Conservation (phyloP, 2,888 invertebrate species). For the Polymixis flavicincta region DNA sequence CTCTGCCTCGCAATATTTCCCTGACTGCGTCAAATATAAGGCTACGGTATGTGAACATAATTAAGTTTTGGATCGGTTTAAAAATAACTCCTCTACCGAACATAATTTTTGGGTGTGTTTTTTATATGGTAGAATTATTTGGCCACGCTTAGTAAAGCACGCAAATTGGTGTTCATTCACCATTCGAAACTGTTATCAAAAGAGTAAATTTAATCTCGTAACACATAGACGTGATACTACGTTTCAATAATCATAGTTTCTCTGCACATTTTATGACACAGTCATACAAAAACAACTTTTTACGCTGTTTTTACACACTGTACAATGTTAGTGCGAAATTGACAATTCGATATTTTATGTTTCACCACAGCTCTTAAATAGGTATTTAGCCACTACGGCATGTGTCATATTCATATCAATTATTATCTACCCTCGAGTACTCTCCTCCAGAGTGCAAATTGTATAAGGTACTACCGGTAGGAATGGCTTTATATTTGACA, state of each 20-base stretch:
- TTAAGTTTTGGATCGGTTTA: background rate
- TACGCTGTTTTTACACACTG: background rate
- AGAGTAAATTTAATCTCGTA: background rate
- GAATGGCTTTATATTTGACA: no score
- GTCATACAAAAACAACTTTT: background rate
- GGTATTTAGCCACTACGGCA: background rate
- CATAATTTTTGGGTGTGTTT: slow-evolving; percentile 5
- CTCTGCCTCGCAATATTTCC: slow-evolving; percentile 98
- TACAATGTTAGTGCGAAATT: background rate
- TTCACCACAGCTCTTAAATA: background rate
- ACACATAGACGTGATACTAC: background rate
- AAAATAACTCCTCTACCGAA: background rate
- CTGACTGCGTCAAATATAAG: slow-evolving; percentile 97
- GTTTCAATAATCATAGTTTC: background rate
- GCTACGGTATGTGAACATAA: slow-evolving; percentile 94
- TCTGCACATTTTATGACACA: background rate
- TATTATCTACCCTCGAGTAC: background rate
- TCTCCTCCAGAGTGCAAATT: background rate
- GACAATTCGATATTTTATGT: background rate
- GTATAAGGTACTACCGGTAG: no score
- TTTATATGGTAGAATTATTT: background rate
- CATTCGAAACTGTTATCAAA: background rate
- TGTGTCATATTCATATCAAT: no score
- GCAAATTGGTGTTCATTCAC: slow-evolving; percentile 5
- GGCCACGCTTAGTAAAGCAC: slow-evolving; percentile 22